Percentiles rank a stretch among this genome's conserved stretches.
phyloP scores from a whole-genome alignment of 2,888 invertebrate genomes.

The Dichetophora obliterata region DNA sequence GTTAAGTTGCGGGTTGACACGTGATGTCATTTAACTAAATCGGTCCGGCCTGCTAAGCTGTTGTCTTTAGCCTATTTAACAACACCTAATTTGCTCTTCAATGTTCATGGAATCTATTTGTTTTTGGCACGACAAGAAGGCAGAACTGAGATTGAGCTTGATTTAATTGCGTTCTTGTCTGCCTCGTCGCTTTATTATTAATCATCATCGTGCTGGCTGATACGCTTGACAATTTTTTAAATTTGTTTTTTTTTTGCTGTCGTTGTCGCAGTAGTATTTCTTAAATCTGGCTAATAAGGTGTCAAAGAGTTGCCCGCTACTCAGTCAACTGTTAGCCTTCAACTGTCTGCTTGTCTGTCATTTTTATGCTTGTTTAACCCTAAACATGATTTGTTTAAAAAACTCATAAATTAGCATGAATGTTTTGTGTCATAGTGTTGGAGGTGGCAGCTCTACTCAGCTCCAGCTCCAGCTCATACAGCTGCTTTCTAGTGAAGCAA shows the following conservation, averaged over 20 bases:
- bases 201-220: neutral
- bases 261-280: no score
- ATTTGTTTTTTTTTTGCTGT: neutral
- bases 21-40: neutral
- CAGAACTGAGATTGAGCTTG: no score
- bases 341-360: constrained; percentile 26
- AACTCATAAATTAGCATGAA: constrained; percentile 31
- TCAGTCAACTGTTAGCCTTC: neutral
- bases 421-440: neutral
- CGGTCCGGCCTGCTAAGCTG: no score
- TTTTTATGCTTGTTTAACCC: constrained; percentile 30
- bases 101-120: no score
- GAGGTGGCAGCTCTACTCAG: neutral
- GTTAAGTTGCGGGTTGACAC: neutral
- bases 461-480: neutral
- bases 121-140: no score
- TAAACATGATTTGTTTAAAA: constrained; percentile 27
- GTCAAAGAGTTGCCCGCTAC: constrained; percentile 20
- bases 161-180: neutral
- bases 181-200: constrained; percentile 15
- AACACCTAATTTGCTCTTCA: no score
- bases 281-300: constrained; percentile 27
- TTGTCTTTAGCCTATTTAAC: no score
- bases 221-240: constrained; percentile 12
- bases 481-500: neutral